These are phyloP conservation scores for Silurus glanis DNA, from an alignment of 2,113 vertebrate species.

Conservation along the genomic window DNA sequence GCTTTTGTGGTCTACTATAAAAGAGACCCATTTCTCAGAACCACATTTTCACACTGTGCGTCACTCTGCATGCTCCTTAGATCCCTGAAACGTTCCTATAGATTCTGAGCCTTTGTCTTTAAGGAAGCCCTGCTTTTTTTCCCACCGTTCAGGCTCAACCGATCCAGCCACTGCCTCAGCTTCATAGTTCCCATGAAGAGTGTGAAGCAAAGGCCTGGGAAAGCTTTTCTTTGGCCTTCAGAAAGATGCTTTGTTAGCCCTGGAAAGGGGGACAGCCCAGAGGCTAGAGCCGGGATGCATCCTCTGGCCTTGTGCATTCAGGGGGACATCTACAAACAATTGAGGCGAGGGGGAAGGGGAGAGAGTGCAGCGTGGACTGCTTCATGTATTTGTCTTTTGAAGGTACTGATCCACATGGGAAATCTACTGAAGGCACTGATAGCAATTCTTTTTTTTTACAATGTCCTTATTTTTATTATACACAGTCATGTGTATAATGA, in stretches of 20 bases:
- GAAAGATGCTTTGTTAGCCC: conserved; percentile 97
- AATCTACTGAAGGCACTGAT: background rate
- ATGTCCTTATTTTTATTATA: background rate
- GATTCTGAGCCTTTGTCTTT: conserved; percentile 65
- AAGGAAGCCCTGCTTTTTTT: conserved; percentile 53
- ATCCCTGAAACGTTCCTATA: conserved; percentile 60
- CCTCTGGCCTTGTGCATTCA: conserved; percentile 75
- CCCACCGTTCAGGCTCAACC: conserved; percentile 81
- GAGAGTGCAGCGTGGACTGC: background rate
- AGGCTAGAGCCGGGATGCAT: conserved; percentile 76
- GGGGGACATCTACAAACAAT: conserved; percentile 76
- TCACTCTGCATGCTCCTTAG: conserved; percentile 56
- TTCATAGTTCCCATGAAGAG: conserved; percentile 89
- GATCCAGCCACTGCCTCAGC: conserved; percentile 76
- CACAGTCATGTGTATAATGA: too few relatives aligned
- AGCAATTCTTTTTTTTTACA: background rate
- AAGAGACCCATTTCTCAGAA: conserved; percentile 59
- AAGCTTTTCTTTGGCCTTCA: conserved; percentile 82
- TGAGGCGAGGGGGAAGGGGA: conserved; percentile 50
- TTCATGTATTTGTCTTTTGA: background rate
- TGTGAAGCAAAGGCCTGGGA: conserved; percentile 78
- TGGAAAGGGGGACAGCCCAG: conserved; percentile 87
- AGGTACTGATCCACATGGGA: background rate
- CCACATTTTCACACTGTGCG: conserved; percentile 56
- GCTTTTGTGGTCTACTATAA: conserved; percentile 60